phyloP scores from a whole-genome alignment of 1,140 invertebrate species.

The Cardiocondyla obscurior region DNA sequence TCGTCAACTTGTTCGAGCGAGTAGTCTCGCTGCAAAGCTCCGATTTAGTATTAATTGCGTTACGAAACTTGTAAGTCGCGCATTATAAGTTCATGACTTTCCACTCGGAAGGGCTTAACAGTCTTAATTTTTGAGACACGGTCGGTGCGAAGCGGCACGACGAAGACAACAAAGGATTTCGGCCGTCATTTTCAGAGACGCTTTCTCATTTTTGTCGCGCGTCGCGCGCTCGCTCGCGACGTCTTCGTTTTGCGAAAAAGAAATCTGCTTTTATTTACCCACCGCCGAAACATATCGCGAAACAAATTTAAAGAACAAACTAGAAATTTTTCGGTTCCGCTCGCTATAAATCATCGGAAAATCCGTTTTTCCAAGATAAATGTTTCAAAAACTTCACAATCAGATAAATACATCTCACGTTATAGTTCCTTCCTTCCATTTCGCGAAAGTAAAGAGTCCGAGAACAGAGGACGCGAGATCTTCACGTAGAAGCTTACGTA shows the following conservation, averaged over 20 bases:
- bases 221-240: background rate
- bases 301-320: slow-evolving; percentile 45
- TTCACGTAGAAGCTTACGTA: slow-evolving; percentile 22
- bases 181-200: background rate
- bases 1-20: background rate
- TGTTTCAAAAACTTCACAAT: slow-evolving; percentile 45
- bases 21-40: background rate
- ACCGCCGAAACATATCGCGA: slow-evolving; percentile 1
- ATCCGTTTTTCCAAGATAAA: slow-evolving; percentile 12
- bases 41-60: background rate
- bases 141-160: background rate
- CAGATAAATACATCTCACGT: slow-evolving; percentile 17
- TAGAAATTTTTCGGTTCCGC: background rate
- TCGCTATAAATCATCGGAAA: slow-evolving; percentile 22
- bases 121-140: background rate
- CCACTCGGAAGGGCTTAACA: background rate
- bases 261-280: background rate
- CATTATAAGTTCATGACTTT: background rate
- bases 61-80: background rate
- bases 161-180: background rate
- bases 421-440: slow-evolving; percentile 13
- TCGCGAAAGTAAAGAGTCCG: background rate
- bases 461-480: slow-evolving; percentile 10
- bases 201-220: background rate
- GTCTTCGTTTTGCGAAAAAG: background rate